These are phyloP conservation scores for Eumaeus atala DNA, from an alignment of 1,140 invertebrate genomes.

Conservation along the genomic window DNA sequence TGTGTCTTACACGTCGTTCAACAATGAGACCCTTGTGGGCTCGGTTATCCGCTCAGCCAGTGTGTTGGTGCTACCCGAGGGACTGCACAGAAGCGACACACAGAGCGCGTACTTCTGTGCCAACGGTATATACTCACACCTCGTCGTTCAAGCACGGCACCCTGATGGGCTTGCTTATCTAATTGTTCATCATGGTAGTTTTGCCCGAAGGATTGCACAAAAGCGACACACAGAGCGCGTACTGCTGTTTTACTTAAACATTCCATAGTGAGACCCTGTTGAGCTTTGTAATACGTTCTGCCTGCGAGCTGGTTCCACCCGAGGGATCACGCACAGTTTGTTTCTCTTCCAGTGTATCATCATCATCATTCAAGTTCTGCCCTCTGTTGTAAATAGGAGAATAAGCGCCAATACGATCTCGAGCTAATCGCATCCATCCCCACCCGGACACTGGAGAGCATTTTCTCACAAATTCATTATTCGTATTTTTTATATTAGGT, in stretches of 20 bases:
- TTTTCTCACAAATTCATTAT: too few species aligned
- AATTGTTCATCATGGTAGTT: constrained; percentile 74
- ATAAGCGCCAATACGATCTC: too few species aligned
- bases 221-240: constrained; percentile 78
- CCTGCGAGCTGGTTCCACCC: constrained; percentile 73
- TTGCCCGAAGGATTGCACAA: constrained; percentile 76
- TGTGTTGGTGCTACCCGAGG: constrained; percentile 76
- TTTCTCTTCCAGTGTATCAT: too few species aligned
- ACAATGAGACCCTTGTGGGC: constrained; percentile 74
- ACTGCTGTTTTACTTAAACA: constrained; percentile 77
- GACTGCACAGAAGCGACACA: constrained; percentile 75
- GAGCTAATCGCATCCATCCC: too few species aligned
- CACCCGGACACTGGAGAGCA: too few species aligned
- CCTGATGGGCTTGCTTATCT: constrained; percentile 74
- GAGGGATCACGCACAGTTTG: constrained; percentile 77
- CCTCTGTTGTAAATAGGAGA: too few species aligned
- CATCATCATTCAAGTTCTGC: too few species aligned
- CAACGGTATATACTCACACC: constrained; percentile 78
- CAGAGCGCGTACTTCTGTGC: constrained; percentile 81
- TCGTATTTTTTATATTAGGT: too few species aligned
- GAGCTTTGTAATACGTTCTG: constrained; percentile 74
- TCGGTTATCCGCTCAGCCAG: constrained; percentile 75
- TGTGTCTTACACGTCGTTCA: constrained; percentile 67
- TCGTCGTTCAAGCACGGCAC: constrained; percentile 72
- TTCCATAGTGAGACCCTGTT: constrained; percentile 74